A percentile compares a stretch with the other conserved stretches of the same genome.
Conservation (phyloP, 2,888 invertebrate species). For the Tetanocera ferruginea region DNA sequence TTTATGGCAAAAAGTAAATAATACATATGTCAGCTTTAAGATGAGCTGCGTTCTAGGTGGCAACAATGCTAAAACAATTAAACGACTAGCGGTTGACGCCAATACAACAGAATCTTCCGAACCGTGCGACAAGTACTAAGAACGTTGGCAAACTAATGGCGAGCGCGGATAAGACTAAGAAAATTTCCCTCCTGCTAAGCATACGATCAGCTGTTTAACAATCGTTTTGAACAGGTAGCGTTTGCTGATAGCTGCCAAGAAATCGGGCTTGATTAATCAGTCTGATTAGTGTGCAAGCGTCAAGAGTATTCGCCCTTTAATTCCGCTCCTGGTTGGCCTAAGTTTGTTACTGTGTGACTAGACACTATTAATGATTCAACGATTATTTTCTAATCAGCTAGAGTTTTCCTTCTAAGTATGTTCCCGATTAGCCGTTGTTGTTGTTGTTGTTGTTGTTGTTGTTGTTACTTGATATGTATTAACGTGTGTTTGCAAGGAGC, state of each 20-base stretch:
- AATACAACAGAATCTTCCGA: not conserved
- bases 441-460: not conserved
- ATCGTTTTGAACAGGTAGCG: constrained; percentile 21
- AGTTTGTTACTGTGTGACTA: not conserved
- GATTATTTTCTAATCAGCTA: constrained; percentile 1
- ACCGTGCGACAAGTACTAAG: constrained; percentile 21
- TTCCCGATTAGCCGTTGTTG: not conserved
- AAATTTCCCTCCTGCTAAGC: not conserved
- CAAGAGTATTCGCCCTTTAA: not conserved
- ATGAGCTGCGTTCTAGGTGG: not conserved
- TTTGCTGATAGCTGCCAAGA: constrained; percentile 1
- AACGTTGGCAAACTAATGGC: constrained; percentile 14
- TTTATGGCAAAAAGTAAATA: not conserved
- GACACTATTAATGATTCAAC: not conserved
- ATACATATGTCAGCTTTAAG: not conserved
- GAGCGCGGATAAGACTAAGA: constrained; percentile 4
- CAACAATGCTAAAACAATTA: not conserved
- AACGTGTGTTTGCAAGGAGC: not conserved
- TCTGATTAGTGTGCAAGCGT: not conserved
- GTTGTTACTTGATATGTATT: too few species aligned
- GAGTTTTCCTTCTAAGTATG: not conserved
- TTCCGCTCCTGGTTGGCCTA: not conserved
- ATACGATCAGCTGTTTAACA: constrained; percentile 12
- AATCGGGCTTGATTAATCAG: not conserved
- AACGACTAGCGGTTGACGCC: not conserved